Conservation (phyloP, 2,888 invertebrate genomes). For the Celastrina argiolus region DNA sequence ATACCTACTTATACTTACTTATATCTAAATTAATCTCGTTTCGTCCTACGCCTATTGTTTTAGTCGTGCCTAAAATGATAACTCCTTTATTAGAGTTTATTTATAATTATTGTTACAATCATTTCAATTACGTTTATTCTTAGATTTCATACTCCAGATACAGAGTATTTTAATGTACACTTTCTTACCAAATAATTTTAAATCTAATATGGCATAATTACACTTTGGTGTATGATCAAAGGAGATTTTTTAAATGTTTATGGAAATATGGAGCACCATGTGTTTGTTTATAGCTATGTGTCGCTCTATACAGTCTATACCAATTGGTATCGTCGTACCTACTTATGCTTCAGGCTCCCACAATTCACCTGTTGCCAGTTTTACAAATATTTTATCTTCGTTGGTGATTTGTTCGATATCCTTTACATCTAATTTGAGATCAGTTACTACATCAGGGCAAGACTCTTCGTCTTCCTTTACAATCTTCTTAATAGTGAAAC, state of each 20-base stretch:
- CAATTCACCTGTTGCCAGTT: constrained; percentile 63
- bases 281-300: background rate
- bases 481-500: constrained; percentile 70
- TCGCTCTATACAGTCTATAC: background rate
- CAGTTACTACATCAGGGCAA: constrained; percentile 34
- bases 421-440: constrained; percentile 60
- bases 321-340: constrained; percentile 10
- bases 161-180: background rate
- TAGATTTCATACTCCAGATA: background rate
- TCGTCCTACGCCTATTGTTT: background rate
- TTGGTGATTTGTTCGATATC: constrained; percentile 46
- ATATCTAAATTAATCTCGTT: background rate
- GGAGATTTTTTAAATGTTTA: constrained; percentile 47
- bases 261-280: background rate
- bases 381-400: constrained; percentile 63
- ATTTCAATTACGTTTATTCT: background rate
- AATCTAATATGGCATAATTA: constrained; percentile 74
- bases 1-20: background rate
- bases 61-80: background rate
- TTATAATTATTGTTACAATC: background rate
- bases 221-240: constrained; percentile 66
- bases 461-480: constrained; percentile 57
- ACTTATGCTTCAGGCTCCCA: constrained; percentile 35
- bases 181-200: constrained; percentile 28
- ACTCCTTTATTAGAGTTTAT: background rate